These are phyloP conservation scores for Cactoblastis cactorum DNA, from an alignment of 2,888 invertebrate genomes.

Conservation along the genomic window DNA sequence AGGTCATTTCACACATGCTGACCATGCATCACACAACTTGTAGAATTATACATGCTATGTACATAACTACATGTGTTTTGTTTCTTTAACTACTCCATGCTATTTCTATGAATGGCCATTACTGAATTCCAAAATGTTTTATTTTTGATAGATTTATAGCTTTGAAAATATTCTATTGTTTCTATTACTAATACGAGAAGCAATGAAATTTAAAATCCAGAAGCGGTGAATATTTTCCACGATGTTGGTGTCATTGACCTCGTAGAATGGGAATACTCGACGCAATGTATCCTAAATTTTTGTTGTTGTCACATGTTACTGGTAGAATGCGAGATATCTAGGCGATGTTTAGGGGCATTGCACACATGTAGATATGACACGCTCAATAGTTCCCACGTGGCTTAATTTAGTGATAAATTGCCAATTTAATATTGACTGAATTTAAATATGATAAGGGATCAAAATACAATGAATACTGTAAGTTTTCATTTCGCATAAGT, in stretches of 20 bases:
- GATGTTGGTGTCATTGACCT: constrained; percentile 23
- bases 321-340: constrained; percentile 14
- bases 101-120: constrained; percentile 25
- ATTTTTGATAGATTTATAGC: background rate
- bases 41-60: constrained; percentile 29
- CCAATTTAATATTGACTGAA: background rate
- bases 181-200: background rate
- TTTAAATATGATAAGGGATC: no score
- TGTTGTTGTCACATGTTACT: constrained; percentile 24
- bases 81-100: constrained; percentile 32
- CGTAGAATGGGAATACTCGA: constrained; percentile 25
- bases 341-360: constrained; percentile 5
- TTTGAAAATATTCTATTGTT: background rate
- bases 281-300: constrained; percentile 27
- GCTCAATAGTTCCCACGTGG: constrained; percentile 6
- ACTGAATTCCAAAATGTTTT: constrained; percentile 2
- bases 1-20: constrained; percentile 58
- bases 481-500: no score
- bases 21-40: constrained; percentile 41
- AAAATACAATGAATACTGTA: no score
- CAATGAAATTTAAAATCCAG: constrained; percentile 7
- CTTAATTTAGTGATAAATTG: background rate
- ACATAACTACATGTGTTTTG: constrained; percentile 43
- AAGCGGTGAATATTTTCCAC: constrained; percentile 17
- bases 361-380: constrained; percentile 10